These are phyloP conservation scores for Pecten maximus DNA, from an alignment of 2,888 invertebrate genomes.

Conservation along the genomic window DNA sequence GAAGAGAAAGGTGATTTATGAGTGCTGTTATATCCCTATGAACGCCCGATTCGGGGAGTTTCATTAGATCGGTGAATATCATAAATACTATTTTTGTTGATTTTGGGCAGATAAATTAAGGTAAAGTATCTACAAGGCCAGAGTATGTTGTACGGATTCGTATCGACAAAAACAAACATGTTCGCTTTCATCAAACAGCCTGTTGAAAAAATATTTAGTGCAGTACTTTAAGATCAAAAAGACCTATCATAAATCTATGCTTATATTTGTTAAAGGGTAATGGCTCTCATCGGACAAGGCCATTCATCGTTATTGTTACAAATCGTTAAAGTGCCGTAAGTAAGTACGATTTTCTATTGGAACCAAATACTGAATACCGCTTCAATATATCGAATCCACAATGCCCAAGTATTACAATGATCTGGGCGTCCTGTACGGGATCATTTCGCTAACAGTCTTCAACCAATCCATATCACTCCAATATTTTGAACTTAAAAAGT, in stretches of 20 bases:
- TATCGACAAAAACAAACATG: constrained; percentile 30
- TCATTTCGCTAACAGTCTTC: no score
- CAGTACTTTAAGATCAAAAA: constrained; percentile 23
- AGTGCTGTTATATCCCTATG: neutral
- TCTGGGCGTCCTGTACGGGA: no score
- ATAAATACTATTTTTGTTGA: constrained; percentile 20
- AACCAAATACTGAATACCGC: neutral
- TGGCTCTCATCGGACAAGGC: neutral
- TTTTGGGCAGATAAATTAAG: neutral
- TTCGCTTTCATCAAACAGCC: neutral
- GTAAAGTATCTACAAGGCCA: neutral
- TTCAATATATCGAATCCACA: neutral
- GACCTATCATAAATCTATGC: constrained; percentile 13
- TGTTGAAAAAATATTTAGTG: constrained; percentile 33
- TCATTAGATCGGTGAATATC: constrained; percentile 19
- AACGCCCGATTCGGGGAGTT: neutral
- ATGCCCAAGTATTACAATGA: neutral
- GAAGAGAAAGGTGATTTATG: neutral
- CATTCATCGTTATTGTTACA: neutral
- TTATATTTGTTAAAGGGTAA: neutral
- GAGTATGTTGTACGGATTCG: neutral
- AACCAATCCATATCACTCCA: neutral
- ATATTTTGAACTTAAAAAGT: neutral
- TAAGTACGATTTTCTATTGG: neutral
- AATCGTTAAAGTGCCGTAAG: neutral